A percentile compares a stretch with the other conserved stretches of the same genome.
These are phyloP conservation scores for Anthophora plumipes DNA, from an alignment of 2,888 invertebrate genomes.

Conservation along the genomic window DNA sequence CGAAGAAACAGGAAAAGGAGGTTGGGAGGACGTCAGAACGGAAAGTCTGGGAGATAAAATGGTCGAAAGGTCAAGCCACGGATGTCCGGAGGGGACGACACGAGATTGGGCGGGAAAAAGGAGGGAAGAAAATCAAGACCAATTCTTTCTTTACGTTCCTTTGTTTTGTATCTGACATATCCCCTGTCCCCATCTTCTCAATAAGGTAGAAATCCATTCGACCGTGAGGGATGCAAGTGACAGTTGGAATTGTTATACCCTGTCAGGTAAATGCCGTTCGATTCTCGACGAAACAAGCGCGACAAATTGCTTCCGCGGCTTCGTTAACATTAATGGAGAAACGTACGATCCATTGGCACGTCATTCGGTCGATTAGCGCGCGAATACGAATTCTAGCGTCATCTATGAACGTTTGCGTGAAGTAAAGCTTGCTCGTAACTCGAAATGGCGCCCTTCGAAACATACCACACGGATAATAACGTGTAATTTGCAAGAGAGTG, in stretches of 20 bases:
- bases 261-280: slow-evolving; percentile 52
- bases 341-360: background rate
- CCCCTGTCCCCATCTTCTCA: background rate
- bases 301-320: slow-evolving; percentile 38
- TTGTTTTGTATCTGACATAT: slow-evolving; percentile 60
- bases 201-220: slow-evolving; percentile 59
- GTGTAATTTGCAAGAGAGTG: background rate
- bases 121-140: slow-evolving; percentile 28
- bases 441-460: too few relatives aligned
- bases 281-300: slow-evolving; percentile 52
- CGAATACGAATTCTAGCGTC: background rate
- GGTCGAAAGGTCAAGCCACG: slow-evolving; percentile 45
- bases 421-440: background rate
- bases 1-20: slow-evolving; percentile 5
- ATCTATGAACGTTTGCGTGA: background rate
- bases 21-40: background rate
- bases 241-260: slow-evolving; percentile 73
- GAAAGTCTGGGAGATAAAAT: slow-evolving; percentile 36
- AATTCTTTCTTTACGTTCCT: slow-evolving; percentile 50
- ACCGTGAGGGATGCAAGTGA: slow-evolving; percentile 72
- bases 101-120: slow-evolving; percentile 23
- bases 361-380: background rate
- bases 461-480: background rate
- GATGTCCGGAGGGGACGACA: slow-evolving; percentile 33
- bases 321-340: slow-evolving; percentile 53